Percentiles rank a stretch among this genome's conserved stretches.
Conservation (phyloP, 1,140 invertebrate genomes). For the Plodia interpunctella region DNA sequence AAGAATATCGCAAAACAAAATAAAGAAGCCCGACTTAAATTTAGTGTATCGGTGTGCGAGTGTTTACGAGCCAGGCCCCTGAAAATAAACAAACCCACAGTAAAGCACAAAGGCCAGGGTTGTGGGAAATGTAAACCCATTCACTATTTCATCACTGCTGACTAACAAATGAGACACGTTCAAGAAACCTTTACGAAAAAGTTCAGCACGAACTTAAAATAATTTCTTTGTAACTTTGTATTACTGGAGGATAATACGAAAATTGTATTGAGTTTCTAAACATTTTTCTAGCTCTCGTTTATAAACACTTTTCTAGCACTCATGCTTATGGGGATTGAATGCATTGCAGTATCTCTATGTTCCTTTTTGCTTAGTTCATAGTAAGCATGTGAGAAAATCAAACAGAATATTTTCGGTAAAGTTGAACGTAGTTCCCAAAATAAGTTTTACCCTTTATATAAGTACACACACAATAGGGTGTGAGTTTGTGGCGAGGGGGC, state of each 20-base stretch:
- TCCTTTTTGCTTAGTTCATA: neutral
- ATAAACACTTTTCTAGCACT: too few species aligned
- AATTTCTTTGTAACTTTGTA: too few species aligned
- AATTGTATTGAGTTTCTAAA: too few species aligned
- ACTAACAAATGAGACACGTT: conserved; percentile 17
- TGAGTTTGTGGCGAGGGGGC: conserved; percentile 36
- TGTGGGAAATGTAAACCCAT: conserved; percentile 50
- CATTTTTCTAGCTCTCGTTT: too few species aligned
- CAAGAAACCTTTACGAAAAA: neutral
- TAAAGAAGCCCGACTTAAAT: conserved; percentile 65
- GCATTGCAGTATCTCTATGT: too few species aligned
- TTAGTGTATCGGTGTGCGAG: conserved; percentile 64
- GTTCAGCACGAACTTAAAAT: neutral
- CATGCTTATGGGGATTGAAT: too few species aligned
- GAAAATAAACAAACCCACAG: conserved; percentile 69
- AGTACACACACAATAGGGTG: conserved; percentile 38
- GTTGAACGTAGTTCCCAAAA: conserved; percentile 3
- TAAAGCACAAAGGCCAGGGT: conserved; percentile 57
- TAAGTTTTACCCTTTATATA: conserved; percentile 5
- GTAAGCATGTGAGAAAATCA: neutral
- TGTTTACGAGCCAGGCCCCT: conserved; percentile 64
- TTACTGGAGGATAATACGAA: too few species aligned
- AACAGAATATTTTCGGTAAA: neutral
- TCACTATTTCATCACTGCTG: conserved; percentile 40
- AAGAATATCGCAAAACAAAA: conserved; percentile 54